These are phyloP conservation scores for Plebejus anna DNA, from an alignment of 2,888 invertebrate species.

Conservation along the genomic window DNA sequence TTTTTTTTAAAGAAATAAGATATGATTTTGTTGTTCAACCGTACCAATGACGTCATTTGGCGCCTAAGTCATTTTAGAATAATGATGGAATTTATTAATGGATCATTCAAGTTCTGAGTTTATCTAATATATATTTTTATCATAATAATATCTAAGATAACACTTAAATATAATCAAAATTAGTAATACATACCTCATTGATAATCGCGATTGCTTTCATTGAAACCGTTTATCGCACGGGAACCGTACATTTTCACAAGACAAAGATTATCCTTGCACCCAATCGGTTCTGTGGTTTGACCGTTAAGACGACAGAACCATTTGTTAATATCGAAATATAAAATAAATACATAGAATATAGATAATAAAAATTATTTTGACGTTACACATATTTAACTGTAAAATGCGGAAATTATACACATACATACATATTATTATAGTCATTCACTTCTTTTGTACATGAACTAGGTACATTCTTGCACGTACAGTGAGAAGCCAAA, in stretches of 20 bases:
- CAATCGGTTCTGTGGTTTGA: background rate
- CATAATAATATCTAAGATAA: too few relatives aligned
- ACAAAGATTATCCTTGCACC: background rate
- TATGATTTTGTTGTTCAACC: too few relatives aligned
- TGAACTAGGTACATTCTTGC: background rate
- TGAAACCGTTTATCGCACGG: background rate
- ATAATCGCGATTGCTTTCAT: background rate
- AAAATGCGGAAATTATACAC: too few relatives aligned
- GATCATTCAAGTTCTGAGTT: too few relatives aligned
- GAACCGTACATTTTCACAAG: background rate
- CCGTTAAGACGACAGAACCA: background rate
- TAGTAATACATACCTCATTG: too few relatives aligned
- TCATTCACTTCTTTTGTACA: constrained; percentile 28
- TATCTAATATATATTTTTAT: too few relatives aligned
- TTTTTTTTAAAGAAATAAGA: too few relatives aligned
- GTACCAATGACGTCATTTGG: too few relatives aligned
- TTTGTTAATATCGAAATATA: background rate
- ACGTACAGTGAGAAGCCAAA: constrained; percentile 6
- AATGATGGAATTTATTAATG: too few relatives aligned
- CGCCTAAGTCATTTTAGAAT: too few relatives aligned
- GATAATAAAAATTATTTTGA: background rate
- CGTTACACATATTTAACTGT: background rate
- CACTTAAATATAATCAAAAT: too few relatives aligned
- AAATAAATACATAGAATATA: background rate
- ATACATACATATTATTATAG: constrained; percentile 18